Evolutionary conservation across 2,113 vertebrate species (phyloP).

Genomic region (Laterallus jamaicensis): DNA sequence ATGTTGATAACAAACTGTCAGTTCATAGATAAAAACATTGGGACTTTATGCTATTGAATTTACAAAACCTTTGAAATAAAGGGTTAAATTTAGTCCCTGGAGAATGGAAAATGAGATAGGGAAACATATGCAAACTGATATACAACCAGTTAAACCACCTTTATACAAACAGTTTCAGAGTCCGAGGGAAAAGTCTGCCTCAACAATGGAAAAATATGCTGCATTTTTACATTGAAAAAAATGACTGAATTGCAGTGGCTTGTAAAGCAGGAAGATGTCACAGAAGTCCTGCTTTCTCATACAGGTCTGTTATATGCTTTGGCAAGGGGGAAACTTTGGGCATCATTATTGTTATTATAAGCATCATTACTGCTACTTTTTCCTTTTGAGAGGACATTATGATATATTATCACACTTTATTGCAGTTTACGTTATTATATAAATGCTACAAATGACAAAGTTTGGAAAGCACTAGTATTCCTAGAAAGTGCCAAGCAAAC

Average conservation of each 20-base stretch:
- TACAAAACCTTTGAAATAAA: neutral
- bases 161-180: neutral
- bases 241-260: neutral
- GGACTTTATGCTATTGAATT: neutral
- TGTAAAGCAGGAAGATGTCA: neutral
- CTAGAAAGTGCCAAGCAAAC: constrained; percentile 18
- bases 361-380: neutral
- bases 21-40: neutral
- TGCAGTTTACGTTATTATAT: neutral
- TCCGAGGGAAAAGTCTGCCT: neutral
- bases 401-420: constrained; percentile 13
- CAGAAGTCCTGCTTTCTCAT: neutral
- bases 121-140: neutral
- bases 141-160: neutral
- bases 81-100: neutral
- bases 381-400: neutral
- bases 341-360: neutral
- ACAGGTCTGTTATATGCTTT: neutral
- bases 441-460: constrained; percentile 31
- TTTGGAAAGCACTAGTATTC: constrained; percentile 12
- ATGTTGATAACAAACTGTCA: neutral
- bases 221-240: neutral
- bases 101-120: neutral
- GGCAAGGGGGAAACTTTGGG: neutral
- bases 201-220: neutral